phyloP scores from a whole-genome alignment of 2,113 vertebrate species.

The Ploceus nigricollis region DNA sequence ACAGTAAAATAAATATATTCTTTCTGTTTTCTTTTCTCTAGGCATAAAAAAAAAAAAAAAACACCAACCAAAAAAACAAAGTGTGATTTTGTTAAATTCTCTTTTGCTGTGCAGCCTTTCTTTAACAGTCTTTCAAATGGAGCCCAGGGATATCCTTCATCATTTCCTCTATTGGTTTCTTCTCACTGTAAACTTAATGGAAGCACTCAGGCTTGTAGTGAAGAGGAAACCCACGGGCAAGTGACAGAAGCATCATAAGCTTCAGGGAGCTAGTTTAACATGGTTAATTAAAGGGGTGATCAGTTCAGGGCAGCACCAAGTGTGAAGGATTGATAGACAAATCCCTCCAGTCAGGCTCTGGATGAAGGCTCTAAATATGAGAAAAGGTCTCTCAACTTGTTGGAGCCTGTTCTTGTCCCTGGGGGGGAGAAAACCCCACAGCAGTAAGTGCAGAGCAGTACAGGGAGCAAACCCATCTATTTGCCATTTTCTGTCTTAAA shows the following conservation, averaged over 20 bases:
- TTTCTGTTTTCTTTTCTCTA: neutral
- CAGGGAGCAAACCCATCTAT: neutral
- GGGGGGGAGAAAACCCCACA: rapidly evolving
- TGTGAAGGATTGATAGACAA: slow-evolving; percentile 31
- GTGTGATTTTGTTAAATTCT: neutral
- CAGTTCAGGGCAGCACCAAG: slow-evolving; percentile 37
- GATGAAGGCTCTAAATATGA: neutral
- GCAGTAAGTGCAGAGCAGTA: neutral
- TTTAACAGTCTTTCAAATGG: slow-evolving; percentile 21
- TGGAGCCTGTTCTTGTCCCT: neutral
- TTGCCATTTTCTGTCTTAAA: neutral
- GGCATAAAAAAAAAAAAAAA: neutral
- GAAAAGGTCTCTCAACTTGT: neutral
- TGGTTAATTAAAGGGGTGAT: slow-evolving; percentile 60
- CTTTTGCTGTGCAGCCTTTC: neutral
- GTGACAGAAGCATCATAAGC: slow-evolving; percentile 40
- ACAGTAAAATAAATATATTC: neutral
- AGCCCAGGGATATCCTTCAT: slow-evolving; percentile 45
- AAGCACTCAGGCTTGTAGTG: slow-evolving; percentile 42
- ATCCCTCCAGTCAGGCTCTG: neutral
- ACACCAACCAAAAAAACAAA: neutral
- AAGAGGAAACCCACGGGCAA: slow-evolving; percentile 31
- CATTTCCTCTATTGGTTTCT: slow-evolving; percentile 52
- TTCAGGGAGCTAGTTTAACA: slow-evolving; percentile 55
- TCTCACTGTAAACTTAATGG: slow-evolving; percentile 49